Evolutionary conservation across 2,797 vertebrate species (phyloP).

Genomic region (Sitta carolinensis): DNA sequence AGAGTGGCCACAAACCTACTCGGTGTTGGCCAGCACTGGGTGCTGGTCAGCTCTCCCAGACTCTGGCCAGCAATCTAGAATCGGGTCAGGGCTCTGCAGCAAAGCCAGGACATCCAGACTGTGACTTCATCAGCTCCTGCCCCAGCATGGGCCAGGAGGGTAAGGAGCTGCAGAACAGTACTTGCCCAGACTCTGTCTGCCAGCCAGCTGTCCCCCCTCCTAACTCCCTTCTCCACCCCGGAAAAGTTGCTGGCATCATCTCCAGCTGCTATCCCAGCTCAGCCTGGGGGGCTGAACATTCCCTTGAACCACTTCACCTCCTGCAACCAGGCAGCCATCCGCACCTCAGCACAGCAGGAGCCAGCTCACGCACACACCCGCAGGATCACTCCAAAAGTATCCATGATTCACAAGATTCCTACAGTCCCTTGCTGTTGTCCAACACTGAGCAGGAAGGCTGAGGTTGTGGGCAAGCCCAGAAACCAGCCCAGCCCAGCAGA

Average conservation of each 20-base stretch:
- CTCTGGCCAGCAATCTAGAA: background rate
- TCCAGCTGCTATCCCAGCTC: background rate
- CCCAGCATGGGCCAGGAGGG: background rate
- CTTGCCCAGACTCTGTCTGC: background rate
- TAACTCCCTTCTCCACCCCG: accelerated
- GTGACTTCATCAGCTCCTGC: background rate
- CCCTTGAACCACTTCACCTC: background rate
- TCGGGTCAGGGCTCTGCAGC: background rate
- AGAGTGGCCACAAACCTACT: background rate
- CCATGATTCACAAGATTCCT: conserved; percentile 37
- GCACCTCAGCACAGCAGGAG: background rate
- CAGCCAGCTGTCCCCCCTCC: background rate
- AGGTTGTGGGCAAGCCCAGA: conserved; percentile 2
- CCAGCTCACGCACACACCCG: accelerated
- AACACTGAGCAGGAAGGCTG: background rate
- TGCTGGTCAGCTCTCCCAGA: background rate
- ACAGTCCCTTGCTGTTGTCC: background rate
- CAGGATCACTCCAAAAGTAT: conserved; percentile 20
- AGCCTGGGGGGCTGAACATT: background rate
- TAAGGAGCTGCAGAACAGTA: background rate
- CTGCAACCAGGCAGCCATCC: background rate
- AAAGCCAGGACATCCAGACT: background rate
- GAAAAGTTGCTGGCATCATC: background rate
- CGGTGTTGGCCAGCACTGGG: accelerated
- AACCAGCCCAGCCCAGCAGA: background rate